Evolutionary conservation across 2,113 vertebrate genomes (phyloP).

Genomic region (Notechis scutatus): DNA sequence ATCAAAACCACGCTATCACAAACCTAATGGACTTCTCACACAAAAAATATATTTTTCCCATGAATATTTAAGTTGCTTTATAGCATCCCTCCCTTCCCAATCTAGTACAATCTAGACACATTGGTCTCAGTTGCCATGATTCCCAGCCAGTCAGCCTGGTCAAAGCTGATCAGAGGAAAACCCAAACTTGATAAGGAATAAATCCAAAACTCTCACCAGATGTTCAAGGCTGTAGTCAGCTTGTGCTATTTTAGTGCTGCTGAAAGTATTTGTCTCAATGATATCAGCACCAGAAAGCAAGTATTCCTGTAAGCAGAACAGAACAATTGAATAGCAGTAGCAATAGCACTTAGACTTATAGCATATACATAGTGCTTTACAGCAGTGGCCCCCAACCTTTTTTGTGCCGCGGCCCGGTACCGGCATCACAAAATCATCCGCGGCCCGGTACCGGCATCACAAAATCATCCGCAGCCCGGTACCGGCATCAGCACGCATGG

Average conservation of each 20-base stretch:
- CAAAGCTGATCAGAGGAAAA: neutral
- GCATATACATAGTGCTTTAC: neutral
- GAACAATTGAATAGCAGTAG: neutral
- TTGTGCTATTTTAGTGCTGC: slow-evolving; percentile 88
- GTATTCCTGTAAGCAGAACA: slow-evolving; percentile 80
- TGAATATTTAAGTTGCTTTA: neutral
- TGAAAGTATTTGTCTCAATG: slow-evolving; percentile 97
- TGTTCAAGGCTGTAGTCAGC: slow-evolving; percentile 90
- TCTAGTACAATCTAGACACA: neutral
- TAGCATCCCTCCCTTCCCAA: neutral
- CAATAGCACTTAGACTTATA: neutral
- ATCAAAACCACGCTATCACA: neutral
- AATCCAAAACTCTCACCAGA: slow-evolving; percentile 73
- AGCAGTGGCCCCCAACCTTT: too few relatives aligned
- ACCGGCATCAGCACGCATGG: too few relatives aligned
- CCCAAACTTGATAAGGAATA: neutral
- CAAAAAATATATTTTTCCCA: neutral
- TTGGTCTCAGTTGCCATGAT: neutral
- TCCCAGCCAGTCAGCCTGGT: neutral
- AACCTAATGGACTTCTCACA: neutral
- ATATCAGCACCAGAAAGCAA: slow-evolving; percentile 90
- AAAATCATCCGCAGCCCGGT: too few relatives aligned
- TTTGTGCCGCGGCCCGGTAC: too few relatives aligned
- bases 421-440: too few relatives aligned
- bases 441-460: too few relatives aligned